Base-by-base conservation (phyloP, 2,888 invertebrate genomes). In the Timandra comae region DNA sequence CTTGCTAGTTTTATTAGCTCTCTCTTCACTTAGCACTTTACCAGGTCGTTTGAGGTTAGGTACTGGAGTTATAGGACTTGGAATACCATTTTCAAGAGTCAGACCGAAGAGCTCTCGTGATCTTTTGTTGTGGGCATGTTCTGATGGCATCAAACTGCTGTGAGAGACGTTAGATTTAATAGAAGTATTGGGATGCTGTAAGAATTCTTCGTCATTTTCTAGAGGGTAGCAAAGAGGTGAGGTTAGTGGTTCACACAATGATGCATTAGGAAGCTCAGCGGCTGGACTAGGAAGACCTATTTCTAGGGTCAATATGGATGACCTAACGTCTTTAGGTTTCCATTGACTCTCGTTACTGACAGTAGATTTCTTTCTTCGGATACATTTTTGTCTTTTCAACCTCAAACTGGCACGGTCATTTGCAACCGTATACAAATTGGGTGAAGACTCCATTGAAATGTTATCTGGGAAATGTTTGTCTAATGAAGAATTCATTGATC, bases 371-470 rank as follows among this genome's bases (percentile, higher is more conserved):
- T 88, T 85, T 41, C 88, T 76, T 2, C 89, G 69, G 8, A 89
- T 87, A 49, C 89, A 89, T 46, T 76, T 85, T 56, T 90, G 89
- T 10, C 89, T 71, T 58, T 85, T 87, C 20, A 89, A 58, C 35
- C 77, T 69, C 3, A 76, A 53, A 42, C 77, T 79, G 3, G 60
- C 56, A 3, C 63, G 63, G 41, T 70, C 72, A 32, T 59, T 58
- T 12, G 65, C 52, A 5, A 58, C 56, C 2, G 60, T 47, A 43
- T 67, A 72, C 29, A 85, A 54, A 46, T 84, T 77, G 12, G 85
- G 80, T 5, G 80, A 84, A 1, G 82, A 84, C 50, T 70, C 78
- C 21, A 77, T 72, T 8, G 75, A 64, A 2, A 63, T 49, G 1
- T 51, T 46, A 34, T 63, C 63, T 24, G 76, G 44, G 35, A 68